Conservation (phyloP, 2,797 vertebrate genomes). For the Tamandua tetradactyla region DNA sequence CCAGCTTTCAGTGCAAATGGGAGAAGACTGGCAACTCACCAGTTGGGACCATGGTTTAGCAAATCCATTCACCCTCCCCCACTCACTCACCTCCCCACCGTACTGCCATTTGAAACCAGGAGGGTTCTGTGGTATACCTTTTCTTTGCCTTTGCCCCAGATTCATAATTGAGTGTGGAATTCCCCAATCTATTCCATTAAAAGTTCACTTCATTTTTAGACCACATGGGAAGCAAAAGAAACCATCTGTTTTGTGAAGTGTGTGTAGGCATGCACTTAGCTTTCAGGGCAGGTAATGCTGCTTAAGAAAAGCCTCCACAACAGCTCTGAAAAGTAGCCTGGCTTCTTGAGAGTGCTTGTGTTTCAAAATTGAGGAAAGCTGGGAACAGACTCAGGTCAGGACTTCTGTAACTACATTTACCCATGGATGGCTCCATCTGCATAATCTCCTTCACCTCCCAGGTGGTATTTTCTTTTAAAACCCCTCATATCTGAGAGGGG, state of each 20-base stretch:
- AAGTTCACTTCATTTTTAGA: constrained; percentile 52
- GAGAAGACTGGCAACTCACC: background rate
- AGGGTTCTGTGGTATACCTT: background rate
- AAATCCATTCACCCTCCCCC: background rate
- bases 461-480: background rate
- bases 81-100: background rate
- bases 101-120: background rate
- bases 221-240: constrained; percentile 26
- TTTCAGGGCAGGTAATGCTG: constrained; percentile 6
- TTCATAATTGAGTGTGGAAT: constrained; percentile 9
- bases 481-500: background rate
- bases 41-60: background rate
- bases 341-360: background rate
- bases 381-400: background rate
- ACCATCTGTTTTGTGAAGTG: background rate
- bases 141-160: background rate
- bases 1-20: background rate
- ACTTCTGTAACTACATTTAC: background rate
- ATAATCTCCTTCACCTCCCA: background rate
- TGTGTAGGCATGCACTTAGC: background rate
- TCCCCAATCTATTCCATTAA: constrained; percentile 43
- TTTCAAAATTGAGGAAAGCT: background rate
- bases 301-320: background rate
- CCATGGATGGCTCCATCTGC: background rate
- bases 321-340: background rate